Evolutionary conservation across 2,888 invertebrate species (phyloP).

Genomic region (Oscheius sp.): DNA sequence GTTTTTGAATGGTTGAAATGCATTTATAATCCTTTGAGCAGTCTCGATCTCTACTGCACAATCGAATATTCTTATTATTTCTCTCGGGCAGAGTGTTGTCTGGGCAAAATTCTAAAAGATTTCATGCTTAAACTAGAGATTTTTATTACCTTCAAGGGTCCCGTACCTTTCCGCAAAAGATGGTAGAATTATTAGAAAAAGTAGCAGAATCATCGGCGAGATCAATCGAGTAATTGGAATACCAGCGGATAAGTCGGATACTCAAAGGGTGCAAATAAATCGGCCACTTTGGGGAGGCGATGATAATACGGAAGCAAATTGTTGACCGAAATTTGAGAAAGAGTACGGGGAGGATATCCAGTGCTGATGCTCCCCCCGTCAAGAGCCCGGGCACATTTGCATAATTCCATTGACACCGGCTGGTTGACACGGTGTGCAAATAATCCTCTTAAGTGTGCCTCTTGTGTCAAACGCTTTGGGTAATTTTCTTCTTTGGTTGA

Average conservation of each 20-base stretch:
- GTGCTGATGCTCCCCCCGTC: background rate
- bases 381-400: slow-evolving; percentile 18
- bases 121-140: background rate
- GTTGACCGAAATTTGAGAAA: slow-evolving; percentile 6
- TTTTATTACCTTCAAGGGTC: background rate
- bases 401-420: slow-evolving; percentile 24
- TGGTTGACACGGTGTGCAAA: slow-evolving; percentile 6
- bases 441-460: too few relatives aligned
- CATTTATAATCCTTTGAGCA: slow-evolving; percentile 32
- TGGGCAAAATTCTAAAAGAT: slow-evolving; percentile 28
- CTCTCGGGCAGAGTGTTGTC: slow-evolving; percentile 31
- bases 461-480: too few relatives aligned
- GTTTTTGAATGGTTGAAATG: slow-evolving; percentile 22
- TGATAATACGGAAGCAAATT: slow-evolving; percentile 26
- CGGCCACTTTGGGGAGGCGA: background rate
- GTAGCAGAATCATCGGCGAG: background rate
- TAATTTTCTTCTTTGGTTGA: too few relatives aligned
- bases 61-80: background rate
- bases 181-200: slow-evolving; percentile 6
- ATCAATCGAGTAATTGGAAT: background rate
- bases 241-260: background rate
- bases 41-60: slow-evolving; percentile 27
- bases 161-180: background rate
- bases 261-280: background rate
- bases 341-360: background rate